Evolutionary conservation across 2,113 vertebrate genomes (phyloP).

Genomic region (Phylloscopus trochiloides): DNA sequence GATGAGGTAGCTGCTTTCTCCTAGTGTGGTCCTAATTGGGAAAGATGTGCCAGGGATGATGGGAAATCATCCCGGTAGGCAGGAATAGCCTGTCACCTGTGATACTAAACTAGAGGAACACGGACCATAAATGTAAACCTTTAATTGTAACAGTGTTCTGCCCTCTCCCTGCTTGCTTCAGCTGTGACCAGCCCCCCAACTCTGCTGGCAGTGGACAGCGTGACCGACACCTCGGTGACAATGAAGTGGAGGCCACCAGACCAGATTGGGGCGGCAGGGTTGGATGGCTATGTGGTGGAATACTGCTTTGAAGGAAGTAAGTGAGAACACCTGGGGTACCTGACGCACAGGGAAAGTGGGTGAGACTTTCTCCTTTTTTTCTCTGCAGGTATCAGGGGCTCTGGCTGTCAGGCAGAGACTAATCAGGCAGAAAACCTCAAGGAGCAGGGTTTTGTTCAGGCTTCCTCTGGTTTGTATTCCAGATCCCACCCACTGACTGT

Average conservation of each 20-base stretch:
- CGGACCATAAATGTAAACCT: neutral
- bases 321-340: slow-evolving; percentile 15
- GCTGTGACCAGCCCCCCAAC: slow-evolving; percentile 98
- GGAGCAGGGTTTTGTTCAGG: neutral
- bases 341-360: neutral
- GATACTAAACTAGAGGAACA: neutral
- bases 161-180: slow-evolving; percentile 42
- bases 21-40: neutral
- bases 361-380: slow-evolving; percentile 33
- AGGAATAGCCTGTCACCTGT: neutral
- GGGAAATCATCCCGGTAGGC: neutral
- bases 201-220: slow-evolving; percentile 87
- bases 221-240: slow-evolving; percentile 89
- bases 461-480: neutral
- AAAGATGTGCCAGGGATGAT: rapidly evolving
- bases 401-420: neutral
- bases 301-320: slow-evolving; percentile 98
- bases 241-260: slow-evolving; percentile 97
- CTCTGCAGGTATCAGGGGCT: neutral
- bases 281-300: slow-evolving; percentile 94
- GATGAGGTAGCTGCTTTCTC: neutral
- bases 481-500: neutral
- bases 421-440: neutral
- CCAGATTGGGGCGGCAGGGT: slow-evolving; percentile 92
- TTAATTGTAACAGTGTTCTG: neutral